Percentiles rank a stretch among this genome's conserved stretches.
These are phyloP conservation scores for Clunio marinus DNA, from an alignment of 2,888 invertebrate genomes.

Conservation along the genomic window DNA sequence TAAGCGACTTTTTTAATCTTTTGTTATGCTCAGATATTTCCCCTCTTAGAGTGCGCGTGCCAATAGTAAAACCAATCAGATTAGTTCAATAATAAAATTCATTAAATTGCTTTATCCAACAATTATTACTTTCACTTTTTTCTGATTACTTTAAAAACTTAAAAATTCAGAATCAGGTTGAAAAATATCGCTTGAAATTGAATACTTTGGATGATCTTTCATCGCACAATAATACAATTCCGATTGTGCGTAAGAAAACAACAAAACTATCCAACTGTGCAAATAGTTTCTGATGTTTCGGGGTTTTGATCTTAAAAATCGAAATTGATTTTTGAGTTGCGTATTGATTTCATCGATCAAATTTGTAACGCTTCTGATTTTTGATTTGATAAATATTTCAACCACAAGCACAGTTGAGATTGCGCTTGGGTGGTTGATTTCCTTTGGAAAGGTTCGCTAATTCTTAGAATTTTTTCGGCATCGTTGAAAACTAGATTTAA, in stretches of 20 bases:
- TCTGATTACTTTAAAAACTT: too few relatives aligned
- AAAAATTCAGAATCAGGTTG: too few relatives aligned
- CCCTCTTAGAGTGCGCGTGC: not conserved
- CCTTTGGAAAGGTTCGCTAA: not conserved
- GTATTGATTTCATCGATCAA: slow-evolving; percentile 6
- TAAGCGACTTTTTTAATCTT: not conserved
- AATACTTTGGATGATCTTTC: not conserved
- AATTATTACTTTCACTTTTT: too few relatives aligned
- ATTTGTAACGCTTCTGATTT: slow-evolving; percentile 10
- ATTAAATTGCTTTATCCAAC: too few relatives aligned
- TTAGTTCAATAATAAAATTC: too few relatives aligned
- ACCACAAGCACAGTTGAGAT: not conserved
- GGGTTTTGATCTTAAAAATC: not conserved
- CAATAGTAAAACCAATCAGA: not conserved
- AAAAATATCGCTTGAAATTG: not conserved
- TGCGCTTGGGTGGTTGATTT: not conserved
- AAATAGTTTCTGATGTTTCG: slow-evolving; percentile 6
- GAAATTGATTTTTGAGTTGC: not conserved
- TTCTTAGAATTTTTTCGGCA: not conserved
- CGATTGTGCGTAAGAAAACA: not conserved
- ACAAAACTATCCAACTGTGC: not conserved
- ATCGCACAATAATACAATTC: not conserved
- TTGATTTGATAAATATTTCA: not conserved
- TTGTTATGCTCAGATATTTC: not conserved
- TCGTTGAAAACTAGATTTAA: not conserved